These are phyloP conservation scores for Pachymerium ferrugineum DNA, from an alignment of 2,888 invertebrate species.

Conservation along the genomic window DNA sequence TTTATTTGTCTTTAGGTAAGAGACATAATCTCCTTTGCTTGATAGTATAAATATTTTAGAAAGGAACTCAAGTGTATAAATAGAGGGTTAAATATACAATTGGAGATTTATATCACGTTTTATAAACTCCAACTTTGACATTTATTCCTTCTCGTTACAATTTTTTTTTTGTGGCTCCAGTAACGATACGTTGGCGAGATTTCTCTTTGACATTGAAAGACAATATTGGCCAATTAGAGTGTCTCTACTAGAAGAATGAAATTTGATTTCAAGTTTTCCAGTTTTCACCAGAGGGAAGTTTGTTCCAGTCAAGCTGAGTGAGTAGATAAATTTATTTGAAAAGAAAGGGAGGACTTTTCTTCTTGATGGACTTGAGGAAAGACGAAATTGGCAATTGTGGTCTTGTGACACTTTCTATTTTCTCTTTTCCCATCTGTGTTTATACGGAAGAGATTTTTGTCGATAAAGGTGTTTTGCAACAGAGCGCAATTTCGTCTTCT, in stretches of 20 bases:
- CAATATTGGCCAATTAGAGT: slow-evolving; percentile 10
- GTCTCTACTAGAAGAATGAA: background rate
- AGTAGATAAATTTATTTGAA: slow-evolving; percentile 20
- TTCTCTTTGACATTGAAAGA: background rate
- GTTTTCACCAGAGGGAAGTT: background rate
- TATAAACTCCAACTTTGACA: too few species aligned
- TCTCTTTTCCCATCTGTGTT: slow-evolving; percentile 12
- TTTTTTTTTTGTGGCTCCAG: too few species aligned
- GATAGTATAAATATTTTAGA: too few species aligned
- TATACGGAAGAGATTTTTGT: slow-evolving; percentile 19
- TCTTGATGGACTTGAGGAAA: background rate
- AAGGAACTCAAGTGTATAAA: too few species aligned
- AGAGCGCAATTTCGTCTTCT: background rate
- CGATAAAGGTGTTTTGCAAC: slow-evolving; percentile 15
- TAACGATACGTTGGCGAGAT: background rate
- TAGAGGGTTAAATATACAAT: too few species aligned
- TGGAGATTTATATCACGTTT: too few species aligned
- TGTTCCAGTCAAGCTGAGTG: background rate
- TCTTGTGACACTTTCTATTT: slow-evolving; percentile 19
- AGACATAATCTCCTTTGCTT: too few species aligned
- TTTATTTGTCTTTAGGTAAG: too few species aligned
- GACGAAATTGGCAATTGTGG: slow-evolving; percentile 18
- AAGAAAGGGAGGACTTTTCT: background rate
- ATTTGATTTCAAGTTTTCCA: slow-evolving; percentile 7
- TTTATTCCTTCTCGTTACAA: too few species aligned